Percentiles rank a stretch among this genome's conserved stretches.
phyloP scores from a whole-genome alignment of 2,888 invertebrate species.

The Microplitis deprimator region DNA sequence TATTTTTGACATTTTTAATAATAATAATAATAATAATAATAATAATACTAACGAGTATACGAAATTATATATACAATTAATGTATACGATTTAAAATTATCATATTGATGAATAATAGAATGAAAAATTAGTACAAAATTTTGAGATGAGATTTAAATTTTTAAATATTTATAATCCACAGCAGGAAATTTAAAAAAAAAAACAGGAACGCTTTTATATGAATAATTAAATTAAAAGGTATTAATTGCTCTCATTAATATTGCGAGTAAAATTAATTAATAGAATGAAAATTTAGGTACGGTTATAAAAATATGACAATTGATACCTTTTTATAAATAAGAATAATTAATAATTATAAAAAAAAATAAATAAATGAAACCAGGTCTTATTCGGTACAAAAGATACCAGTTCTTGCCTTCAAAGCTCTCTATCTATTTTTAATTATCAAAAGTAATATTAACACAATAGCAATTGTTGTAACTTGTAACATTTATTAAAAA shows the following conservation, averaged over 20 bases:
- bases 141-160: not conserved
- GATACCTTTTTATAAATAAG: not conserved
- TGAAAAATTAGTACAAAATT: slow-evolving; percentile 23
- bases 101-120: slow-evolving; percentile 32
- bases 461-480: not conserved
- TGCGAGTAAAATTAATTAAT: not conserved
- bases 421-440: slow-evolving; percentile 67
- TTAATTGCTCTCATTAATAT: no score
- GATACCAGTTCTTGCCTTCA: slow-evolving; percentile 70
- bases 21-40: slow-evolving; percentile 19
- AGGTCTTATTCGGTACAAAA: slow-evolving; percentile 69
- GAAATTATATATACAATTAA: slow-evolving; percentile 25
- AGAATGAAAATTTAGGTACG: not conserved
- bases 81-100: slow-evolving; percentile 41
- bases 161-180: slow-evolving; percentile 30
- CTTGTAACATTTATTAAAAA: not conserved
- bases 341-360: not conserved
- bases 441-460: slow-evolving; percentile 43
- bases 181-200: slow-evolving; percentile 31
- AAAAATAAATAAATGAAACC: slow-evolving; percentile 60
- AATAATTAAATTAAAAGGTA: no score
- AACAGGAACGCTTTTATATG: slow-evolving; percentile 30
- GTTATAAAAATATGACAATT: not conserved
- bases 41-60: slow-evolving; percentile 23
- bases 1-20: slow-evolving; percentile 21